Base-by-base conservation (phyloP, 2,113 vertebrate genomes). In the Polyodon spathula region DNA sequence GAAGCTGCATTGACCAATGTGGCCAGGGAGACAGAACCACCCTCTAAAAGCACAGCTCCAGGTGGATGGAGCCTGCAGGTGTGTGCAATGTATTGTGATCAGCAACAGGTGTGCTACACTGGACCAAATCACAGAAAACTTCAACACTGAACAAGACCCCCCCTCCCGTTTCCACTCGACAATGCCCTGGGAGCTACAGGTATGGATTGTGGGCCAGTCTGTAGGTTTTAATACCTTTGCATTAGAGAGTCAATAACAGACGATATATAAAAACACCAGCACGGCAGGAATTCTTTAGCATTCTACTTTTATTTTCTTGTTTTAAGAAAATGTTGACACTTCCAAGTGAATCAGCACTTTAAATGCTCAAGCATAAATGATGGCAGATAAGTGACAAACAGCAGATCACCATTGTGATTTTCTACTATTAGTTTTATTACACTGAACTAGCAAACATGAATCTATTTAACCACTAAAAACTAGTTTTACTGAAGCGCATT, bases 321-420 rank as follows among this genome's bases (percentile, higher is more conserved):
- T 60, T 60, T 39, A 53, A 63, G 58, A 38, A 10, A 59, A 38
- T 42, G 40, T 54, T 46, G 63, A 72, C 66, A 68, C 60, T 48
- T 69, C 1, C 41, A 40, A 63, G 66, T 68, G 58, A 70, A 71
- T 77, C 54, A 74, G 68, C 69, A 73, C 71, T 80, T 54, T 81
- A 73, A 66, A 63, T 81, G n/a, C 15, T 76, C 76, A 85, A 82
- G 82, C 80, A 81, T 78, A 74, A 74, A 73, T 76, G 73, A 76
- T 70, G 79, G 78, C 68, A 76, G 73, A 73, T 81, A 77, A 76
- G 77, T 78, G 76, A 81, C 76, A 70, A 66, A 78, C 74, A 54
- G 53, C 53, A 71, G 72, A 71, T 71, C 78, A 66, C 76, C 56
- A 77, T 67, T 58, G 77, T 74, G 72, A 77, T 73, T 74, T 75